Evolutionary conservation across 92 coral and sea anemone species (phyloP).

Genomic region (Palythoa grandiflora): DNA sequence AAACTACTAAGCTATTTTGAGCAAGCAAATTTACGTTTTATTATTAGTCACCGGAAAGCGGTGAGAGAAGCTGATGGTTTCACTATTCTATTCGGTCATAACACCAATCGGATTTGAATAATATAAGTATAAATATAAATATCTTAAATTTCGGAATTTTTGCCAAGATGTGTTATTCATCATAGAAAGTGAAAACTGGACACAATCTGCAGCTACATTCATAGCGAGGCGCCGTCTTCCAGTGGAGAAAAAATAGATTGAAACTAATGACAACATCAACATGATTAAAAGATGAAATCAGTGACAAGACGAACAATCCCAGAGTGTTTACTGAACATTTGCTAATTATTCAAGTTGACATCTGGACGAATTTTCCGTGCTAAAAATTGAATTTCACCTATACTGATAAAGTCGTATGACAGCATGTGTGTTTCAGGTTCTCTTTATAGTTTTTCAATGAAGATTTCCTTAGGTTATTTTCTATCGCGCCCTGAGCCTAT

Average conservation of each 20-base stretch:
- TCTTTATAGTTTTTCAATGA: not conserved
- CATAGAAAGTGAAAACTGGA: not conserved
- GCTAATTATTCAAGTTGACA: conserved; percentile 24
- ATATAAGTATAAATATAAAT: not conserved
- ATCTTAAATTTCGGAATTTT: not conserved
- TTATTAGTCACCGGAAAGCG: not conserved
- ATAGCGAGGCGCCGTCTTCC: not conserved
- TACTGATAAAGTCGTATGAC: not conserved
- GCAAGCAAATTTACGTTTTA: not conserved
- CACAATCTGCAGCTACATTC: not conserved
- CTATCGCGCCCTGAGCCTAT: not conserved
- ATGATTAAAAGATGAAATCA: conserved; percentile 13
- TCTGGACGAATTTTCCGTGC: not conserved
- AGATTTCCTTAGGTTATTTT: not conserved
- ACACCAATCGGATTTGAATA: not conserved
- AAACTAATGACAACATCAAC: not conserved
- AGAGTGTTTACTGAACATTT: not conserved
- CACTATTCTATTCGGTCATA: not conserved
- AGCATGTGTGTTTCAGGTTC: not conserved
- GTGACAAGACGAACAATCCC: not conserved
- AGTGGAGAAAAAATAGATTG: conserved; percentile 20
- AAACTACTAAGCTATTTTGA: too few relatives aligned
- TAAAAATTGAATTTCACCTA: not conserved
- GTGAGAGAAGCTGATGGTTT: not conserved
- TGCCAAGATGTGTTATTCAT: not conserved